A percentile compares a stretch with the other conserved stretches of the same genome.
phyloP scores from a whole-genome alignment of 2,888 invertebrate genomes.

The Leptinotarsa rubiginosa region DNA sequence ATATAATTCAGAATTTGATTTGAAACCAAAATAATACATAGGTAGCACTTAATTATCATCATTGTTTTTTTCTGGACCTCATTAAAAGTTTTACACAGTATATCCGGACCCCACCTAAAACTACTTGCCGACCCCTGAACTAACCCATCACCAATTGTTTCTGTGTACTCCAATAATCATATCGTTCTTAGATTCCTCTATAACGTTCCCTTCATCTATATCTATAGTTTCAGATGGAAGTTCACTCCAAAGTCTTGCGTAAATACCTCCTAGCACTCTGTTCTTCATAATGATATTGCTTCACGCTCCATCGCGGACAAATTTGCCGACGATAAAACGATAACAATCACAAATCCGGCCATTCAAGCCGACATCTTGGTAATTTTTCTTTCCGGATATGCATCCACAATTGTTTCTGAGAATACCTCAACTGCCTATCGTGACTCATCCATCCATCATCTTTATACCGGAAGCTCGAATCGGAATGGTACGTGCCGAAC shows the following conservation, averaged over 20 bases:
- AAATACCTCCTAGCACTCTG: not conserved
- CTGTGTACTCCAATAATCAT: too few relatives aligned
- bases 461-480: slow-evolving; percentile 53
- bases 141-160: too few relatives aligned
- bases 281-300: not conserved
- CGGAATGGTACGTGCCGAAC: slow-evolving; percentile 52
- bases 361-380: slow-evolving; percentile 5
- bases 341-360: slow-evolving; percentile 11
- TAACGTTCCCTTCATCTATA: not conserved
- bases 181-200: too few relatives aligned
- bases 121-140: too few relatives aligned
- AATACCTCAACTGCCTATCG: slow-evolving; percentile 9
- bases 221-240: not conserved
- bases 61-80: too few relatives aligned
- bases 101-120: too few relatives aligned
- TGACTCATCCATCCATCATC: slow-evolving; percentile 50
- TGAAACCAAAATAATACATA: too few relatives aligned
- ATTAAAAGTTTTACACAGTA: too few relatives aligned
- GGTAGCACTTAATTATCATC: too few relatives aligned
- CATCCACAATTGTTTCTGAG: slow-evolving; percentile 10
- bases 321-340: not conserved
- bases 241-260: too few relatives aligned
- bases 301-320: slow-evolving; percentile 3
- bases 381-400: slow-evolving; percentile 23
- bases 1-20: too few relatives aligned